phyloP scores from a whole-genome alignment of 2,888 invertebrate species.

The Hanleya hanleyi region DNA sequence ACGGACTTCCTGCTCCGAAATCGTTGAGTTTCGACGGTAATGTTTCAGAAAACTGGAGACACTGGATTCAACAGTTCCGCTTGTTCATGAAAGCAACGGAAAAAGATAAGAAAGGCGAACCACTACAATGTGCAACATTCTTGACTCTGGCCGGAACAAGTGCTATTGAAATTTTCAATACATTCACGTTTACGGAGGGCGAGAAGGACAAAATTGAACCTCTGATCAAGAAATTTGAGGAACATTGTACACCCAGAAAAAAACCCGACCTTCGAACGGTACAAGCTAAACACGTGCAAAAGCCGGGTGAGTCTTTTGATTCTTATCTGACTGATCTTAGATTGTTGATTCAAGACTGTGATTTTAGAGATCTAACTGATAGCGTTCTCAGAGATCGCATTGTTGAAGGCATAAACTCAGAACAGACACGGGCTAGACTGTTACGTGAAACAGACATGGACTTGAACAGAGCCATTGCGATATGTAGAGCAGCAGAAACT shows the following conservation, averaged over 20 bases:
- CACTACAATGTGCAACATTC: too few species aligned
- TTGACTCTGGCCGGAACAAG: too few species aligned
- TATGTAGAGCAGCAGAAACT: neutral
- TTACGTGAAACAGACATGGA: neutral
- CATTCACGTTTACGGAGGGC: too few species aligned
- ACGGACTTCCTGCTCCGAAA: too few species aligned
- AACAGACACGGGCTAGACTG: neutral
- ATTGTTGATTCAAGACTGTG: neutral
- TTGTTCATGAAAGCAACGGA: too few species aligned
- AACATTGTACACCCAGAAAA: neutral
- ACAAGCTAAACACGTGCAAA: neutral
- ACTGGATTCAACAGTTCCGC: too few species aligned
- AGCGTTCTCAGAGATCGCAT: slow-evolving; percentile 14
- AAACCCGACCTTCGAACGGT: neutral
- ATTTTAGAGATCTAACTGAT: slow-evolving; percentile 4
- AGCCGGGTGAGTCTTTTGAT: neutral
- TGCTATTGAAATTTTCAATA: too few species aligned
- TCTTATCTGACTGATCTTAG: neutral
- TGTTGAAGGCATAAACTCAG: neutral
- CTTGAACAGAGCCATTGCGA: neutral
- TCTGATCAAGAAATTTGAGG: neutral
- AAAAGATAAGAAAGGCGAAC: too few species aligned
- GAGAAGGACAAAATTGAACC: too few species aligned
- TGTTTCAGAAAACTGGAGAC: too few species aligned
- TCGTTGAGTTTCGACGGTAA: too few species aligned